Base-by-base conservation (phyloP, 2,113 vertebrate genomes). In the Austrofundulus limnaeus region DNA sequence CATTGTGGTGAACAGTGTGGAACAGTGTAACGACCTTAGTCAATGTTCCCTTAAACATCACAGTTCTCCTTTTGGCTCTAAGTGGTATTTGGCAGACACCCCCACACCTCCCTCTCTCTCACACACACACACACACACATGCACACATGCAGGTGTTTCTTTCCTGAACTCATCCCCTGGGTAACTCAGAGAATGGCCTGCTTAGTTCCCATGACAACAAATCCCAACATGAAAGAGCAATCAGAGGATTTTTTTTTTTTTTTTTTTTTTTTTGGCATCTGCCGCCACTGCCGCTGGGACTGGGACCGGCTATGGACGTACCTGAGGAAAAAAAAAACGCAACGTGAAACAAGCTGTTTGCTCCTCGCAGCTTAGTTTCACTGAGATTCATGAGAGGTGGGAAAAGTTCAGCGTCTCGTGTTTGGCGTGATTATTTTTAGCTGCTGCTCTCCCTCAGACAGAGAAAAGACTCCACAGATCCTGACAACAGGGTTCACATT, bases 181-280 rank as follows among this genome's bases (percentile, higher is more conserved):
- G 67, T 72, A 55, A 62, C 67, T 67, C 64, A 68, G 61, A 56
- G 77, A 58, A 23, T 34, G 39, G 37, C 56, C 69, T 45, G 20
- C 23, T 54, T 64, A 53, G 85, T 85, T 84, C 57, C 83, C 83
- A 85, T 82, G 85, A 81, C 87, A 81, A 84, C 81, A 82, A 73
- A 87, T 79, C 70, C 55, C 77, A 82, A 75, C 74, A 71, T 62
- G 48, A 81, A 66, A 56, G 66, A 68, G 56, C 16, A 4, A 69
- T 61, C 61, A 56, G 55, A 61, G 21, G 54, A 79, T 74, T 62
- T 60, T 68, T 74, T 68, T 51, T 58, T 28, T 34, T n/a, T n/a
- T n/a, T n/a, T n/a, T n/a, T n/a, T n/a, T n/a, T n/a, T n/a, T 25
- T 38, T 38, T 38, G 37, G 73, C 55, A 60, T n/a, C n/a, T n/a